Percentiles rank a stretch among this genome's conserved stretches.
phyloP scores from a whole-genome alignment of 2,113 vertebrate genomes.

The Strix aluco region DNA sequence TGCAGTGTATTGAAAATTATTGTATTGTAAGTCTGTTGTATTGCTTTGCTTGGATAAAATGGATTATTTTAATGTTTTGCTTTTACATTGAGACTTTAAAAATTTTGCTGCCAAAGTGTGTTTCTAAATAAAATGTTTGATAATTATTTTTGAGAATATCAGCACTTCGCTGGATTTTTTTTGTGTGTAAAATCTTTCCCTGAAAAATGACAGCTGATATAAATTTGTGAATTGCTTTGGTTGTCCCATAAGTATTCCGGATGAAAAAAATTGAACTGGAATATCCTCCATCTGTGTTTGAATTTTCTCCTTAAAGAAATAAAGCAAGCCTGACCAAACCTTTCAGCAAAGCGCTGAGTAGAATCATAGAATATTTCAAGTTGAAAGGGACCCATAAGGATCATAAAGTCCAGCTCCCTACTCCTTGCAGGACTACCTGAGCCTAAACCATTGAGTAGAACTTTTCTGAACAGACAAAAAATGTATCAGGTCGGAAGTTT shows the following conservation, averaged over 20 bases:
- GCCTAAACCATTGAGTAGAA: neutral
- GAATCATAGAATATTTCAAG: neutral
- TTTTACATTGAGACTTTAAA: neutral
- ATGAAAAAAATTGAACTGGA: neutral
- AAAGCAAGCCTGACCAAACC: neutral
- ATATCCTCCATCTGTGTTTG: neutral
- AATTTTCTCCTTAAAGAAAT: neutral
- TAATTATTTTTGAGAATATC: neutral
- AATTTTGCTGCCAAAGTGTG: neutral
- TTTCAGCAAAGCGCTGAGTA: neutral
- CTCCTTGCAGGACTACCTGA: neutral
- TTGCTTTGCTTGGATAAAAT: neutral
- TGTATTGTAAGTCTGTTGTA: neutral
- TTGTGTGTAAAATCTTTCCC: neutral
- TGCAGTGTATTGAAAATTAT: neutral
- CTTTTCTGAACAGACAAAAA: neutral
- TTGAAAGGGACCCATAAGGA: neutral
- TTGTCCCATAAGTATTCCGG: neutral
- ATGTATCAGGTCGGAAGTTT: neutral
- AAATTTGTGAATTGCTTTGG: neutral
- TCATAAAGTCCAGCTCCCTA: neutral
- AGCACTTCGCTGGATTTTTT: fast-evolving
- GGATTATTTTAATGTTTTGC: neutral
- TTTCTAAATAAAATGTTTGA: neutral
- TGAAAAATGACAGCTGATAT: neutral